phyloP scores from a whole-genome alignment of 2,888 invertebrate species.

The Protodeltote pygarga region DNA sequence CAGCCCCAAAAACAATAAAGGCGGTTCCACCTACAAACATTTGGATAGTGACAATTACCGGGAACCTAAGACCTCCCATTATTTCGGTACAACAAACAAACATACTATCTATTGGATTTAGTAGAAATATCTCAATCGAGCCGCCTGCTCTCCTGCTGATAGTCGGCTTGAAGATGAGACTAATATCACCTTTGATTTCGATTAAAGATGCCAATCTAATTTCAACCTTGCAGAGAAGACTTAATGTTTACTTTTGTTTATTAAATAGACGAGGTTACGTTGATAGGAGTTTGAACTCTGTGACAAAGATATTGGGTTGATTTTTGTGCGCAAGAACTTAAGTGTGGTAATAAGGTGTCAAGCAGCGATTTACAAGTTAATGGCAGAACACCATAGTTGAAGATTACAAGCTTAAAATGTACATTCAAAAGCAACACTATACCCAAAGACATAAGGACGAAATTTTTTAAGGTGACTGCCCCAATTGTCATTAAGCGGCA shows the following conservation, averaged over 20 bases:
- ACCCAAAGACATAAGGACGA: conserved; percentile 22
- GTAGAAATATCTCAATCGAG: conserved; percentile 72
- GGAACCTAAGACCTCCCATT: conserved; percentile 72
- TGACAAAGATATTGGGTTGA: background rate
- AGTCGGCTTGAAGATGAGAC: conserved; percentile 59
- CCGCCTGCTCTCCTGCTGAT: conserved; percentile 71
- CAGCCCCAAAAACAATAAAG: conserved; percentile 19
- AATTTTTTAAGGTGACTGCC: conserved; percentile 15
- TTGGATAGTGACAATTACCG: conserved; percentile 55
- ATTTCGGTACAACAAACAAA: conserved; percentile 66
- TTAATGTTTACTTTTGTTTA: conserved; percentile 8
- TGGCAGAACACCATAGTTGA: conserved; percentile 68
- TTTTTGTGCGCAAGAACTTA: conserved; percentile 10
- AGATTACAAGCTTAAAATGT: conserved; percentile 40
- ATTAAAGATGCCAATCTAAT: conserved; percentile 14
- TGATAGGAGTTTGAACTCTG: conserved; percentile 10
- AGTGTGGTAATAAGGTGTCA: conserved; percentile 67
- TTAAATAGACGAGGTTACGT: background rate
- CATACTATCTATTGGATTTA: conserved; percentile 64
- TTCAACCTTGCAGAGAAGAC: background rate
- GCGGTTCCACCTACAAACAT: too few relatives aligned
- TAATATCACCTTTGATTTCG: conserved; percentile 45
- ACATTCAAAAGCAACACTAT: conserved; percentile 38
- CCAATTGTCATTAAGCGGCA: conserved; percentile 39
- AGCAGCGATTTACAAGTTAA: conserved; percentile 74